Base-by-base conservation (phyloP, 2,113 vertebrate species). In the Myiozetetes cayanensis region DNA sequence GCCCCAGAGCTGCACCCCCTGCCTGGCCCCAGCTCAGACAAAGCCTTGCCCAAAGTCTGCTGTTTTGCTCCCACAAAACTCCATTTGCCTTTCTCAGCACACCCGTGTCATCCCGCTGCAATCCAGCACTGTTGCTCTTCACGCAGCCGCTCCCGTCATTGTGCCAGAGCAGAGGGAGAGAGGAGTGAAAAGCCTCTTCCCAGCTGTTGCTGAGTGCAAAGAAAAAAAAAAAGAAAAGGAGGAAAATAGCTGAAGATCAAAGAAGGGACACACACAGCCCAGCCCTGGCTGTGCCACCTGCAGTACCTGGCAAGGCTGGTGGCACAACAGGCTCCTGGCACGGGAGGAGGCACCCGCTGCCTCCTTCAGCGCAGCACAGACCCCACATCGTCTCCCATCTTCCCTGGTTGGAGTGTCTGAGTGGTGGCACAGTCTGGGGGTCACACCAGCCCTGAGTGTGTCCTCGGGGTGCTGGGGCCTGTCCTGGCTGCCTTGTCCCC, bases 41-140 rank as follows among this genome's bases (percentile, higher is more conserved):
- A n/a, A 66, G 77, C 39, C 35, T 35, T 8, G 11, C 49, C 74
- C 8, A 0, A 18, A 52, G 10, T 1, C 71, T 22, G 61, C 39
- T 3, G 12, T 1, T 46, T 2, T 2, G 4, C 52, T 73, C 41
- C 76, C 0, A 0, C 13, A 7, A 1, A 49, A 22, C 41, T 12
- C 76, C 50, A 3, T 46, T 4, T 28, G 73, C 68, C 56, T 18
- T 8, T 43, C 59, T 25, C n/a, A 21, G 10, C 58, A 5, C 28
- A 1, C 4, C 37, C 0, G 0, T 12, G 13, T 10, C 14, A 37
- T 10, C 70, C 87, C 70, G 14, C 83, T 49, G 79, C 7, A 55
- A 90, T 2, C 74, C 74, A 55, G 14, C 58, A 2, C 96, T 28
- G 63, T 0, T 18, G 73, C 82, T 79, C 86, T 28, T 17, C 47